Base-by-base conservation (phyloP, 2,888 invertebrate genomes). In the Labia minor region DNA sequence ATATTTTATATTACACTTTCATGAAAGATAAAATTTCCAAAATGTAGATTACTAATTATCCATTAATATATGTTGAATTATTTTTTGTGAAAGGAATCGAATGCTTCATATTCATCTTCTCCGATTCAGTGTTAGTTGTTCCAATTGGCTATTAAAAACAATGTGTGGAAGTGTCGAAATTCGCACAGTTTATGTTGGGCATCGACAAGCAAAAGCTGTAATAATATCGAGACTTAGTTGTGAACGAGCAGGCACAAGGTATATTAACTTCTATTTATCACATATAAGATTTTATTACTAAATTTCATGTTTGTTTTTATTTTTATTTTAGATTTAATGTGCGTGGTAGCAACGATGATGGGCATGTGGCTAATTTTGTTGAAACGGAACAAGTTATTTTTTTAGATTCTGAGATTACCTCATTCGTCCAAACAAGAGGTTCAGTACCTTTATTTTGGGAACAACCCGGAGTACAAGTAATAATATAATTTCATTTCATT, bases 391-490 rank as follows among this genome's bases (percentile, higher is more conserved):
- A 99, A 82, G 92, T 95, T 16, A 90, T 95, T 72, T 91, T 88
- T 75, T 83, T 93, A 73, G 97, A 98, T 76, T 90, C 94, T 74
- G 89, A 92, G 75, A 86, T 95, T 2, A 85, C 91, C 4, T 95
- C 95, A 4, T 92, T 90, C 75, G 81, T 99, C 11, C 92, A 93
- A 80, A 95, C 95, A 0, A 83, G 98, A 72, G 99, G 99, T 0
- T 97, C 97, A 0, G 95, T 99, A 0, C 98, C 99, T 0, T 80
- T 99, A 19, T 99, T 99, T 80, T 99, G 98, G 96, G 98, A 99
- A 76, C 99, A 99, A 76, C 96, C 98, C 0, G 98, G 98, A 10
- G 88, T 98, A 11, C 95, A 96, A 81, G 84, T 84, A 75, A 19
- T 63, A 37, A 19, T 19, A 64, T 63, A n/a, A 19, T 62, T 3